These are phyloP conservation scores for Lepidotrigona ventralis DNA, from an alignment of 1,140 invertebrate species.

Conservation along the genomic window DNA sequence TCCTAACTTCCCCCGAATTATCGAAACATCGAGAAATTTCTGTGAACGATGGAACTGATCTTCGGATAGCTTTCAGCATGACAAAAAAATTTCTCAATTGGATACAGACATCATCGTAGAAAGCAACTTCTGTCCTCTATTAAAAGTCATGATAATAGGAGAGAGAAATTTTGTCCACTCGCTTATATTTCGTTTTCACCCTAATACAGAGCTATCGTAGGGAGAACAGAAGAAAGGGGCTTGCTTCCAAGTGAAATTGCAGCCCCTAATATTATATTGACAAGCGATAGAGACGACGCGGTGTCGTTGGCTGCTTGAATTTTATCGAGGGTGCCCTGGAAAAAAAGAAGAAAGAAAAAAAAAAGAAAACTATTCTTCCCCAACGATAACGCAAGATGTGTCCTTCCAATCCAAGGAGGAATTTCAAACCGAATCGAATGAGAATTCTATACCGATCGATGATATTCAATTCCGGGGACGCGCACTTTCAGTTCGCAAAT, in stretches of 20 bases:
- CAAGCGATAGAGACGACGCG: conserved; percentile 48
- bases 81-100: background rate
- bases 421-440: conserved; percentile 9
- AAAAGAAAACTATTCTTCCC: conserved; percentile 23
- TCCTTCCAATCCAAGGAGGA: conserved; percentile 10
- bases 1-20: too few species aligned
- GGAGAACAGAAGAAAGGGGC: conserved; percentile 52
- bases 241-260: conserved; percentile 54
- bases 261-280: conserved; percentile 63
- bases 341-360: too few species aligned
- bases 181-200: background rate
- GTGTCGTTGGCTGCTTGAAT: conserved; percentile 34
- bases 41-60: background rate
- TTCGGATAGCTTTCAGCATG: too few species aligned
- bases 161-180: background rate
- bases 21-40: background rate
- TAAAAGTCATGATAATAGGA: background rate
- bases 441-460: conserved; percentile 4
- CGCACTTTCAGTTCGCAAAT: background rate
- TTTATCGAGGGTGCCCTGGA: conserved; percentile 46
- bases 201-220: background rate
- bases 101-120: background rate
- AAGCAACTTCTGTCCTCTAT: background rate
- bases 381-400: conserved; percentile 28
- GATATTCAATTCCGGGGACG: conserved; percentile 27